Evolutionary conservation across 2,888 invertebrate species (phyloP).

Genomic region (Drosophila paramelanica): DNA sequence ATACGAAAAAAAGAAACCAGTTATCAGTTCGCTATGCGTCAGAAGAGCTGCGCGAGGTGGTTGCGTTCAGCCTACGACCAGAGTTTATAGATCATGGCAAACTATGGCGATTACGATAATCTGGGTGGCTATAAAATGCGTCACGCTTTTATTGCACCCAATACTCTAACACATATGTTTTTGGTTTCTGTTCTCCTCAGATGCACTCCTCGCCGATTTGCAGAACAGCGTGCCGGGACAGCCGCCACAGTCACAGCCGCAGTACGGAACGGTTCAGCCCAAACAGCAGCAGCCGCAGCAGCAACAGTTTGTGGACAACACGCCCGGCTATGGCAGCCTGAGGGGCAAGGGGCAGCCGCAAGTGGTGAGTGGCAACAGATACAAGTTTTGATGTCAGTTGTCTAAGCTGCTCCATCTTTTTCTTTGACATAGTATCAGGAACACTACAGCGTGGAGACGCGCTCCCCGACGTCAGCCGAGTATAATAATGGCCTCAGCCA

Average conservation of each 20-base stretch:
- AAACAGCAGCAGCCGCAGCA: conserved; percentile 53
- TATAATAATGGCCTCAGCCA: conserved; percentile 72
- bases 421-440: conserved; percentile 79
- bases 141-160: background rate
- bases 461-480: conserved; percentile 68
- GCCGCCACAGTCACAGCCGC: conserved; percentile 84
- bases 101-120: conserved; percentile 83
- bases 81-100: conserved; percentile 67
- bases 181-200: conserved; percentile 86
- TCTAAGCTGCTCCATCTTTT: background rate
- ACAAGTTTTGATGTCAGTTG: background rate
- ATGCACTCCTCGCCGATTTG: conserved; percentile 97
- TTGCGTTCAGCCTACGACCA: conserved; percentile 3
- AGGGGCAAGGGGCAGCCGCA: conserved; percentile 88
- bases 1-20: conserved; percentile 36
- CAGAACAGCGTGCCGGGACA: conserved; percentile 95
- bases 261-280: background rate
- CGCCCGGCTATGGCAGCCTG: conserved; percentile 90
- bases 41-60: conserved; percentile 40
- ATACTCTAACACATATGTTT: background rate
- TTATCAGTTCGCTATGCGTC: conserved; percentile 67
- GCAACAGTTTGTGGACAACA: conserved; percentile 80
- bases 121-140: conserved; percentile 64
- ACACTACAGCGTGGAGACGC: conserved; percentile 82
- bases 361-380: conserved; percentile 87